Evolutionary conservation across 1,140 invertebrate genomes (phyloP).

Genomic region (Drosophila equinoxialis): DNA sequence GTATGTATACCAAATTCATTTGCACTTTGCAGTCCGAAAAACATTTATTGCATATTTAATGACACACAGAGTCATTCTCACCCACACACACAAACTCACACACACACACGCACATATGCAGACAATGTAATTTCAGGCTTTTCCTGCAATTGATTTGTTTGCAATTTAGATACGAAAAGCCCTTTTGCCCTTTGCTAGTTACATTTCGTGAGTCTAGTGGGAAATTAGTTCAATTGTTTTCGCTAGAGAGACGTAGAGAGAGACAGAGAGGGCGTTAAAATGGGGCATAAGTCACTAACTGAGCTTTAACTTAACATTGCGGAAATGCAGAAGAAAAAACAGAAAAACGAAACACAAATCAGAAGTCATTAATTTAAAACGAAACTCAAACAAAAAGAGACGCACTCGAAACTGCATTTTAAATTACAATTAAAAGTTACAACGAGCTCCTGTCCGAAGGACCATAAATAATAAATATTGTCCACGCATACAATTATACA

Average conservation of each 20-base stretch:
- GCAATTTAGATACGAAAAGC: slow-evolving; percentile 45
- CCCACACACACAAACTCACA: not conserved
- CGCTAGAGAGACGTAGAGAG: not conserved
- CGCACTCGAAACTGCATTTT: slow-evolving; percentile 73
- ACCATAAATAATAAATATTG: slow-evolving; percentile 77
- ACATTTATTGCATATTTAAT: slow-evolving; percentile 78
- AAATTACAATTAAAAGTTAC: slow-evolving; percentile 81
- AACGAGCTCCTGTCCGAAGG: slow-evolving; percentile 24
- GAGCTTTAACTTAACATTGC: too few relatives aligned
- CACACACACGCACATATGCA: slow-evolving; percentile 25
- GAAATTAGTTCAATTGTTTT: slow-evolving; percentile 64
- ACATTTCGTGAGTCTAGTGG: slow-evolving; percentile 30
- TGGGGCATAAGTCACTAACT: slow-evolving; percentile 7
- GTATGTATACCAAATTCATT: slow-evolving; percentile 40
- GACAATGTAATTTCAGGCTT: slow-evolving; percentile 47
- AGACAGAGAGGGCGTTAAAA: not conserved
- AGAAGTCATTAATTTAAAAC: slow-evolving; percentile 80
- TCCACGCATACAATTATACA: slow-evolving; percentile 76
- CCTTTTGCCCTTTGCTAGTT: slow-evolving; percentile 22
- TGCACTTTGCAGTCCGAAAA: slow-evolving; percentile 57
- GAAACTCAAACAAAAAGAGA: slow-evolving; percentile 19
- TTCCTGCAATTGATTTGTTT: slow-evolving; percentile 66
- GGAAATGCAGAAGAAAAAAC: too few relatives aligned
- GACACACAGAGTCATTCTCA: slow-evolving; percentile 22
- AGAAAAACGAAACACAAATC: slow-evolving; percentile 53